Evolutionary conservation across 2,113 vertebrate genomes (phyloP).

Genomic region (Lagenorhynchus albirostris): DNA sequence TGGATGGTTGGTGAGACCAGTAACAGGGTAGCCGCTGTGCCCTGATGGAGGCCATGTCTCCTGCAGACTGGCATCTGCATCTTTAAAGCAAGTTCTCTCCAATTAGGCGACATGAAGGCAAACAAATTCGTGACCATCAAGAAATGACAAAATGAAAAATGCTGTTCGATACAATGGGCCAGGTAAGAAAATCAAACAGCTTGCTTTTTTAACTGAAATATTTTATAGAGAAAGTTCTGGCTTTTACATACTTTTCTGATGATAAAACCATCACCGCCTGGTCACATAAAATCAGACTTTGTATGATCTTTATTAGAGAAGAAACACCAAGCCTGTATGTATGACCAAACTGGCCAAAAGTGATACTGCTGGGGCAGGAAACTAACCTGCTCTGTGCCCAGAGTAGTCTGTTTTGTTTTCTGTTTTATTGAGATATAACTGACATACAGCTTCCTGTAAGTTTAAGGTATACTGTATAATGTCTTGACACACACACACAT

Average conservation of each 20-base stretch:
- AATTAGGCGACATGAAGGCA: neutral
- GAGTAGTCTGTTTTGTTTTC: too few relatives aligned
- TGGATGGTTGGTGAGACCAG: neutral
- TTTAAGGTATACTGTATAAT: neutral
- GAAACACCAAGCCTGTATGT: neutral
- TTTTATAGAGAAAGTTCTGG: neutral
- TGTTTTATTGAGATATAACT: neutral
- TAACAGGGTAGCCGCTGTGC: too few relatives aligned
- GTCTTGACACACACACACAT: neutral
- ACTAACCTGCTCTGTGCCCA: neutral
- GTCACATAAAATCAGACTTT: slow-evolving; percentile 5
- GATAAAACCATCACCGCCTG: neutral
- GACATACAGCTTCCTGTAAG: neutral
- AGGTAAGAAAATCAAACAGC: neutral
- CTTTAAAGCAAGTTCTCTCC: neutral
- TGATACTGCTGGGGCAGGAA: neutral
- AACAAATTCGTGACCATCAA: neutral
- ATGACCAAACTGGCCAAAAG: neutral
- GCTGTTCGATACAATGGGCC: neutral
- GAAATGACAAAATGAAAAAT: slow-evolving; percentile 9
- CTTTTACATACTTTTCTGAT: neutral
- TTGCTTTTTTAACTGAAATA: neutral
- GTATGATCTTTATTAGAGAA: neutral
- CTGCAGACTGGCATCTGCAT: neutral
- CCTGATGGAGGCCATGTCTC: neutral